Percentiles rank a stretch among this genome's conserved stretches.
Evolutionary conservation across 2,113 vertebrate genomes (phyloP).

Genomic region (Ardeotis arabs): DNA sequence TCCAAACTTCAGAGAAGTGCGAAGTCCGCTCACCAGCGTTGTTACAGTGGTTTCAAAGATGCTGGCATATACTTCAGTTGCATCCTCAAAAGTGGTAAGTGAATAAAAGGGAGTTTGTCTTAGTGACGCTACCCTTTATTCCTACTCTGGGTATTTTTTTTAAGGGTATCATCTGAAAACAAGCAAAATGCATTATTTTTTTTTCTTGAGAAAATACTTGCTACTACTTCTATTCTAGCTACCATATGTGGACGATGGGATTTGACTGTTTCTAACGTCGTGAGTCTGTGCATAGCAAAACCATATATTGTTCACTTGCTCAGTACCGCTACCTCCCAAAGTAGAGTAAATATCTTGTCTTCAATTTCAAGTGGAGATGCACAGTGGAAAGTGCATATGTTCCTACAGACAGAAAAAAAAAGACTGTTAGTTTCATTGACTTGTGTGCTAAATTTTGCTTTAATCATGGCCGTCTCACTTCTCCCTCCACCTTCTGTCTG

Average conservation of each 20-base stretch:
- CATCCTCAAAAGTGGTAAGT: background rate
- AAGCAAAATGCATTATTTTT: background rate
- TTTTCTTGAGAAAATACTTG: background rate
- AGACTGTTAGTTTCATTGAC: background rate
- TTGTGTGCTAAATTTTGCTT: slow-evolving; percentile 31
- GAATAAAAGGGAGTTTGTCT: background rate
- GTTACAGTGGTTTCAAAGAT: background rate
- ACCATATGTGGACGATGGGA: background rate
- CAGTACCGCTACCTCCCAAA: background rate
- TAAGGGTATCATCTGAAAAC: background rate
- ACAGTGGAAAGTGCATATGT: background rate
- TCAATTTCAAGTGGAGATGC: background rate
- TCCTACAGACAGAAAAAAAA: background rate
- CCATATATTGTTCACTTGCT: background rate
- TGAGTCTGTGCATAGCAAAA: background rate
- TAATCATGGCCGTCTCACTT: slow-evolving; percentile 18
- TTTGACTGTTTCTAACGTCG: background rate
- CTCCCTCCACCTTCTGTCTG: background rate
- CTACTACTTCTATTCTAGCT: background rate
- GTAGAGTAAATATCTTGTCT: background rate
- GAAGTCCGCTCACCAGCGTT: background rate
- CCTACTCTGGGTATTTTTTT: background rate
- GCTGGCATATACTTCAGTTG: background rate
- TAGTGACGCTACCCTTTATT: background rate
- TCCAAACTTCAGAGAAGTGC: background rate